Base-by-base conservation (phyloP, 2,113 vertebrate genomes). In the Carollia perspicillata region DNA sequence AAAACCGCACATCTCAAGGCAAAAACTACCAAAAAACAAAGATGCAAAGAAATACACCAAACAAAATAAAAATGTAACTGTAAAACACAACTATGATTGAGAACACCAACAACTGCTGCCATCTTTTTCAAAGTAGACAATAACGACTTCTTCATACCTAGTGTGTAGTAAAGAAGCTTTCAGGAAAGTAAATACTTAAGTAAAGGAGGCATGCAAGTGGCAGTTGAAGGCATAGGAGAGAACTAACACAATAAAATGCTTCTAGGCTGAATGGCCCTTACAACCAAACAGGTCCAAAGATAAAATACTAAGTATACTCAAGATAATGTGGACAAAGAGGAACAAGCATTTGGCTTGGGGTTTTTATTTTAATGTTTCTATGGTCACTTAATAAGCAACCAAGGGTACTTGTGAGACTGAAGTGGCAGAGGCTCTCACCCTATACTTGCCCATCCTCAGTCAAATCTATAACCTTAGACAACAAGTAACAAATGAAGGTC, bases 361-460 rank as follows among this genome's bases (percentile, higher is more conserved):
- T 84, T 89, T 83, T 93, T 84, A 51, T 78, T 96, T 74, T 72
- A 90, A 66, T 94, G 28, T 90, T 87, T 75, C 71, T 95, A 28
- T 94, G 65, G 58, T 91, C 77, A 95, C 33, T 37, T 80, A 47
- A 84, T 40, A 95, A 95, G n/a, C 30, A 85, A 96, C 79, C n/a
- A 96, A 97, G n/a, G 83, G 44, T n/a, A 86, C 18, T 28, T 37
- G 3, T 78, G 33, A 77, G 11, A 80, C 0, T 58, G 3, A 90
- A 94, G 5, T 17, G 53, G 22, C 65, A 87, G 49, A 94, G n/a
- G 84, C 8, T 40, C 55, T 74, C 55, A 89, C 12, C 12, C 20
- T 90, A 88, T 14, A 22, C 68, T 95, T 80, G 11, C 10, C 58
- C 18, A 84, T 51, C 53, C 33, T 23, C 35, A 85, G 69, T 17